Evolutionary conservation across 2,888 invertebrate genomes (phyloP).

Genomic region (Aphodius granarius): DNA sequence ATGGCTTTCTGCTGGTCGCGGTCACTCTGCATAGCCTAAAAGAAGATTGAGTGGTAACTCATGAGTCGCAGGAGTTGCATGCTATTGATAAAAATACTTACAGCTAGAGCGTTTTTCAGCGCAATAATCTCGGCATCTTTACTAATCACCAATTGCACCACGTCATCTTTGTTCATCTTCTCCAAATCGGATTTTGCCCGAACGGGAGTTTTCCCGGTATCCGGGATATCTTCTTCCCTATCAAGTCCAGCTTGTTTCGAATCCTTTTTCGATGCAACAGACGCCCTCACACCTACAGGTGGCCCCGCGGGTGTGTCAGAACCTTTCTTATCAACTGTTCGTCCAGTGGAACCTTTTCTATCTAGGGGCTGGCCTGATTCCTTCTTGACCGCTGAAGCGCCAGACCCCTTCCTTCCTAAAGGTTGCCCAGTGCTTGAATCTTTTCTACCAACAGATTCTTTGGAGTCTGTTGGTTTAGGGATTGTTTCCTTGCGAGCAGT

Average conservation of each 20-base stretch:
- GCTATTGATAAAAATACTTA: constrained; percentile 13
- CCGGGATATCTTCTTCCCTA: not conserved
- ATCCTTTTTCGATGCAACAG: not conserved
- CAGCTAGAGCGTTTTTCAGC: constrained; percentile 31
- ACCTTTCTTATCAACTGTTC: not conserved
- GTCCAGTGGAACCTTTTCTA: too few relatives aligned
- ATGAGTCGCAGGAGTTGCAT: too few relatives aligned
- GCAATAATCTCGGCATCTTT: constrained; percentile 33
- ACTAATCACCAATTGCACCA: constrained; percentile 26
- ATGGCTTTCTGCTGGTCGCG: constrained; percentile 41
- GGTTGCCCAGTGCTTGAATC: too few relatives aligned
- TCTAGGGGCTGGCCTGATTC: too few relatives aligned
- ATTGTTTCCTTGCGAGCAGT: too few relatives aligned
- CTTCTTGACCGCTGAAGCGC: too few relatives aligned
- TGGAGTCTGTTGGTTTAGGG: too few relatives aligned
- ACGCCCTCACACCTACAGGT: not conserved
- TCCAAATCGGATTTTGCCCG: constrained; percentile 16
- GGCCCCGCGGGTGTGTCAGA: not conserved
- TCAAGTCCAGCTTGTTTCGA: not conserved
- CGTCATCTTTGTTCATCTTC: constrained; percentile 19
- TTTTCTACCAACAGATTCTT: too few relatives aligned
- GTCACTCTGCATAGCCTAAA: constrained; percentile 40
- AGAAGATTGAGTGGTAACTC: not conserved
- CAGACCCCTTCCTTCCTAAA: too few relatives aligned
- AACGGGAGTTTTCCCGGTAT: not conserved